phyloP scores from a whole-genome alignment of 1,140 invertebrate species.

The Lamellibrachia luymesi region DNA sequence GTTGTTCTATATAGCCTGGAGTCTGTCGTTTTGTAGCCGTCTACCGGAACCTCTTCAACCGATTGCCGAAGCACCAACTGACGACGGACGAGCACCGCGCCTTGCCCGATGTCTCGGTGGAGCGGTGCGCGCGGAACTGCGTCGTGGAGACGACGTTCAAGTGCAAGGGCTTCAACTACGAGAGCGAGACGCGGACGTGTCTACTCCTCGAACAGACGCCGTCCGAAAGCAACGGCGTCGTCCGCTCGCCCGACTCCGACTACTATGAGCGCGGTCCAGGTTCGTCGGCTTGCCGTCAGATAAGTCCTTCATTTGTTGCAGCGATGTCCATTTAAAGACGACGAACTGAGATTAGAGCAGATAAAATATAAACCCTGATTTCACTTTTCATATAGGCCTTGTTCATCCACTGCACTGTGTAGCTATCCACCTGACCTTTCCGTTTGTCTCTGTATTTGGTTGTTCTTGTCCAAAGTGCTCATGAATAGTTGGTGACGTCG shows the following conservation, averaged over 20 bases:
- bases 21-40: neutral
- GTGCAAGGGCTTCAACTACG: conserved; percentile 50
- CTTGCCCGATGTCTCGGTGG: conserved; percentile 24
- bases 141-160: conserved; percentile 47
- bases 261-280: conserved; percentile 45
- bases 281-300: conserved; percentile 25
- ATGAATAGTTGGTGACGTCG: too few relatives aligned
- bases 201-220: conserved; percentile 42
- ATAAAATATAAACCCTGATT: too few relatives aligned
- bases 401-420: too few relatives aligned
- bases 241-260: conserved; percentile 33
- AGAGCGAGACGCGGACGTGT: conserved; percentile 37
- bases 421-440: too few relatives aligned
- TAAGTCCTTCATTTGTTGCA: neutral
- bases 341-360: too few relatives aligned
- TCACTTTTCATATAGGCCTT: too few relatives aligned
- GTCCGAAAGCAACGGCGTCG: conserved; percentile 13
- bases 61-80: conserved; percentile 18
- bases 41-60: conserved; percentile 16
- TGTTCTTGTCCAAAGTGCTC: too few relatives aligned
- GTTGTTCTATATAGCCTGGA: neutral
- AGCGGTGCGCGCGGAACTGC: conserved; percentile 49
- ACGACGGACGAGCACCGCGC: neutral
- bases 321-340: too few relatives aligned
- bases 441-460: too few relatives aligned